Percentiles rank a stretch among this genome's conserved stretches.
phyloP scores from a whole-genome alignment of 2,888 invertebrate species.

The Iselma pallidipennis region DNA sequence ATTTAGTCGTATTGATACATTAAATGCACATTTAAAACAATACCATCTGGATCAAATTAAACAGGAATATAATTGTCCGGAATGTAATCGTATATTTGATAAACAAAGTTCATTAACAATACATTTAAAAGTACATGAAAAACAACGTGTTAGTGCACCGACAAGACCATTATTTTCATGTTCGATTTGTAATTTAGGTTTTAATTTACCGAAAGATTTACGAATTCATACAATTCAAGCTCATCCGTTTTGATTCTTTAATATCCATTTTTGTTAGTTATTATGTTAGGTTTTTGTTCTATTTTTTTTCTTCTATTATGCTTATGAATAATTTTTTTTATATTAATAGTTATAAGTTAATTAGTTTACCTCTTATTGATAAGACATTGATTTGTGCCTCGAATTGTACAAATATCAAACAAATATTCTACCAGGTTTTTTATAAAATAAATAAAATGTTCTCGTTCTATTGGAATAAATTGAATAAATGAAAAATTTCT shows the following conservation, averaged over 20 bases:
- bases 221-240: slow-evolving; percentile 51
- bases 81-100: slow-evolving; percentile 66
- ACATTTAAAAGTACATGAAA: slow-evolving; percentile 65
- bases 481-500: too few species aligned
- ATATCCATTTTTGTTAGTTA: slow-evolving; percentile 4
- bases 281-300: background rate
- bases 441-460: slow-evolving; percentile 16
- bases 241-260: slow-evolving; percentile 50
- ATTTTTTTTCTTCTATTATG: slow-evolving; percentile 1
- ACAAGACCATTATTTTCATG: slow-evolving; percentile 58
- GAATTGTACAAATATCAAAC: slow-evolving; percentile 13
- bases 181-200: slow-evolving; percentile 60
- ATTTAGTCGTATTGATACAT: slow-evolving; percentile 65
- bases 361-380: background rate
- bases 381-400: slow-evolving; percentile 30
- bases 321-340: slow-evolving; percentile 2
- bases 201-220: slow-evolving; percentile 51
- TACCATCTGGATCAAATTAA: slow-evolving; percentile 59
- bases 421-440: slow-evolving; percentile 13
- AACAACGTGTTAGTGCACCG: slow-evolving; percentile 50
- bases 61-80: slow-evolving; percentile 62
- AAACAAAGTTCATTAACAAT: slow-evolving; percentile 67
- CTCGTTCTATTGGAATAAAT: slow-evolving; percentile 1
- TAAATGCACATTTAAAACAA: slow-evolving; percentile 66
- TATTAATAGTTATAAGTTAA: background rate